Base-by-base conservation (phyloP, 2,113 vertebrate species). In the Argyrosomus japonicus region DNA sequence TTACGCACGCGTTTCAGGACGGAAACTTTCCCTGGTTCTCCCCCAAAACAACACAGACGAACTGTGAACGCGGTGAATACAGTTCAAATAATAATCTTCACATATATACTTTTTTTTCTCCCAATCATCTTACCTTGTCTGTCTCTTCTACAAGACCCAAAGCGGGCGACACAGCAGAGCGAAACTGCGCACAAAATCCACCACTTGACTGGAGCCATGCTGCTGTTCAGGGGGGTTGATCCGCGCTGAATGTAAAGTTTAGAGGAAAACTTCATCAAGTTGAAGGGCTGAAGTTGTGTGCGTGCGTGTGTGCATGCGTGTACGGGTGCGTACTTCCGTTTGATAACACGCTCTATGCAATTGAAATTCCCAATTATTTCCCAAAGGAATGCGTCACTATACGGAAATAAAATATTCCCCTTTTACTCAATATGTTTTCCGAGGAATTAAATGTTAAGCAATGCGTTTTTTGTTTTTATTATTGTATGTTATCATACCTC, bases 291-390 rank as follows among this genome's bases (percentile, higher is more conserved):
- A 72, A 23, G 87, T 21, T 64, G 40, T 15, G 69, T 19, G 64
- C 27, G 43, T 51, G 60, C 43, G 23, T 45, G 68, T n/a, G 45
- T 51, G 58, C 50, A 23, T 45, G 68, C 40, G 68, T 13, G 63
- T 18, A 64, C 58, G 85, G 80, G 85, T 51, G 90, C 62, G 91
- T 47, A 88, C 92, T 94, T 93, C 92, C 92, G 85, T 78, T 60
- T 78, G 84, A 92, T 92, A 88, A 88, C 56, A 19, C 29, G n/a
- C 19, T 27, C 10, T 6, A 40, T n/a, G 45, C 43, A 82, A 74
- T 18, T 63, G 10, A 78, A 78, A 74, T 62, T 68, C 15, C 5
- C 56, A 48, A 2, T 57, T 57, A 79, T 88, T 86, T 84, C 87
- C 62, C 63, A 36, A 8, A 21, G 9, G 40, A 18, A 40, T 4